These are phyloP conservation scores for Ophiothrix spiculata DNA, from an alignment of 35 echinoderm and acorn worm species.

Conservation along the genomic window DNA sequence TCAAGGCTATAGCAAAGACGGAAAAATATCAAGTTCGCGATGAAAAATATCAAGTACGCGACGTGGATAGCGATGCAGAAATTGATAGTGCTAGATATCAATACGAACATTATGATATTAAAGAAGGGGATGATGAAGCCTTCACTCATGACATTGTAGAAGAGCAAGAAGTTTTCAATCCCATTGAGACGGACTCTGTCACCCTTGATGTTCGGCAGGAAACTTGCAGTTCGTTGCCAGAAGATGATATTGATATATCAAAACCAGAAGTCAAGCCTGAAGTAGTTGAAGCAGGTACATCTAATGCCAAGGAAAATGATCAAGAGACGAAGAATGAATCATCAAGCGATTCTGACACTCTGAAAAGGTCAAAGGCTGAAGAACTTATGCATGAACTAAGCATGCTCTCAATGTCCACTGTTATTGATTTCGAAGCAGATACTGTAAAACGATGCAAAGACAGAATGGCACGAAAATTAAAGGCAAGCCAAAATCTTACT, in stretches of 20 bases:
- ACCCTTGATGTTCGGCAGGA: not conserved
- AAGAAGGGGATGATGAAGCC: not conserved
- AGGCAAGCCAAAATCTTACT: too few relatives aligned
- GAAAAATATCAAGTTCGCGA: not conserved
- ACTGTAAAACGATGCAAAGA: not conserved
- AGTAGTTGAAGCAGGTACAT: not conserved
- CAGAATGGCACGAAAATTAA: too few relatives aligned
- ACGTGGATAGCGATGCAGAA: too few relatives aligned
- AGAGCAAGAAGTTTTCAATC: not conserved
- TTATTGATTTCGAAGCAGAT: not conserved
- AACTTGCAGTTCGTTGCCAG: not conserved
- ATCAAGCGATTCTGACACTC: not conserved
- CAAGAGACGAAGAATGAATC: not conserved
- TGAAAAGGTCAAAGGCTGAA: not conserved
- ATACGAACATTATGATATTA: not conserved
- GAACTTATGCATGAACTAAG: not conserved
- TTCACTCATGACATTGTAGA: not conserved
- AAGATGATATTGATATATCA: not conserved
- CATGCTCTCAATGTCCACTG: not conserved
- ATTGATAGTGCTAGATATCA: too few relatives aligned
- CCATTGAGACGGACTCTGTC: not conserved
- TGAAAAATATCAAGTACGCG: not conserved
- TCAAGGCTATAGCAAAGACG: slow-evolving; percentile 6
- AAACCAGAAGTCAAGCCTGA: not conserved
- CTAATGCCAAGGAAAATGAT: not conserved